Percentiles rank a stretch among this genome's conserved stretches.
Evolutionary conservation across 2,797 vertebrate genomes (phyloP).

Genomic region (Geotrypetes seraphini): DNA sequence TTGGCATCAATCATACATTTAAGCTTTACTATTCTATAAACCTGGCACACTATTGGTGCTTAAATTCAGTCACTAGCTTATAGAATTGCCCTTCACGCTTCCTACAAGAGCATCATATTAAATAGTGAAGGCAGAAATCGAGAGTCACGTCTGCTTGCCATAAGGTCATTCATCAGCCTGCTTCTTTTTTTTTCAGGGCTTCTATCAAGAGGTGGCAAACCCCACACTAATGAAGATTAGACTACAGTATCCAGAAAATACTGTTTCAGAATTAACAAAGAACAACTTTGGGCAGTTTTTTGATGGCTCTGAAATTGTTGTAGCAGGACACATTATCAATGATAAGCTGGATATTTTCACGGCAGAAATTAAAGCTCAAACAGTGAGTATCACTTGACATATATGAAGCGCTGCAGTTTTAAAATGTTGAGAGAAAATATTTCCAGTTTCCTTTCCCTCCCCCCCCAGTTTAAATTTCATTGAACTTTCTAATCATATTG

Average conservation of each 20-base stretch:
- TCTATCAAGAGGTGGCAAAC: constrained; percentile 76
- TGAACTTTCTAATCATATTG: too few species aligned
- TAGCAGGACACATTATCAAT: constrained; percentile 63
- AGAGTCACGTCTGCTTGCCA: too few species aligned
- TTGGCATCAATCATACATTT: too few species aligned
- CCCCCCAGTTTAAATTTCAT: too few species aligned
- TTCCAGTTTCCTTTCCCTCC: too few species aligned
- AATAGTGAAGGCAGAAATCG: too few species aligned
- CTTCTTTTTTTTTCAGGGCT: constrained; percentile 54
- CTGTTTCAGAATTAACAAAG: constrained; percentile 54
- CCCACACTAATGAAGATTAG: constrained; percentile 65
- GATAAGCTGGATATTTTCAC: constrained; percentile 45
- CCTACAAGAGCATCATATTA: too few species aligned
- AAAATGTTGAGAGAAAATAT: background rate
- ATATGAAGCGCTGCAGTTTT: background rate
- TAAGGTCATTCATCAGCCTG: too few species aligned
- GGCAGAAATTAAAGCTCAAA: constrained; percentile 59
- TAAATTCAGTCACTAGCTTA: too few species aligned
- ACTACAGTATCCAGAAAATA: constrained; percentile 61
- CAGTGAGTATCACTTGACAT: constrained; percentile 49
- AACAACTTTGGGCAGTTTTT: constrained; percentile 66
- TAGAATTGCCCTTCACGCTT: too few species aligned
- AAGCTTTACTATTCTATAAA: too few species aligned
- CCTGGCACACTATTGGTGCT: too few species aligned
- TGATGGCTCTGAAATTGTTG: constrained; percentile 77